phyloP scores from a whole-genome alignment of 2,113 vertebrate species.

The Neolamprologus sp. region DNA sequence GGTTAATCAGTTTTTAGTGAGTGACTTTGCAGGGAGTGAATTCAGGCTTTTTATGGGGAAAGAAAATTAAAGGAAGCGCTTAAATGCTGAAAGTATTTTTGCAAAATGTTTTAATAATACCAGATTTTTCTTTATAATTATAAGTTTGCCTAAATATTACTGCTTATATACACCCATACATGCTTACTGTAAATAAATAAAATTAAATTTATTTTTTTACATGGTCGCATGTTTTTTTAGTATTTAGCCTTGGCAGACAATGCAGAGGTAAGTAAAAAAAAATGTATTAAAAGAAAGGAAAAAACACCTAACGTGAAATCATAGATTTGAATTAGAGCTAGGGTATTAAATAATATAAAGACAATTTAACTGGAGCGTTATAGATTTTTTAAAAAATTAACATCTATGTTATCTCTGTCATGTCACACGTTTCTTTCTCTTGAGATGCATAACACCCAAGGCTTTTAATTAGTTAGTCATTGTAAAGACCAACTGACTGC shows the following conservation, averaged over 20 bases:
- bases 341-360: neutral
- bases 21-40: neutral
- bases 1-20: neutral
- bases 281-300: neutral
- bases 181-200: neutral
- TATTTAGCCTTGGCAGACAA: neutral
- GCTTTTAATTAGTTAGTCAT: conserved; percentile 1
- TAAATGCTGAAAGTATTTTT: neutral
- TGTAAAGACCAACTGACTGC: neutral
- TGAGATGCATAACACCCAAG: conserved; percentile 26
- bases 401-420: neutral
- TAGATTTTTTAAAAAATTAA: neutral
- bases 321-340: neutral
- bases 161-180: neutral
- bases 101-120: neutral
- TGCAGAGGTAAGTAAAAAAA: conserved; percentile 45
- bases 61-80: neutral
- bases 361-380: neutral
- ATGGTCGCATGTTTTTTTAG: neutral
- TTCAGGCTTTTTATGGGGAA: neutral
- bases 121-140: neutral
- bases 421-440: neutral
- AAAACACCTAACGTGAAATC: neutral
- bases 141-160: neutral
- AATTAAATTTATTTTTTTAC: neutral